Conservation (phyloP, 2,113 vertebrate species). For the Sturnira hondurensis region DNA sequence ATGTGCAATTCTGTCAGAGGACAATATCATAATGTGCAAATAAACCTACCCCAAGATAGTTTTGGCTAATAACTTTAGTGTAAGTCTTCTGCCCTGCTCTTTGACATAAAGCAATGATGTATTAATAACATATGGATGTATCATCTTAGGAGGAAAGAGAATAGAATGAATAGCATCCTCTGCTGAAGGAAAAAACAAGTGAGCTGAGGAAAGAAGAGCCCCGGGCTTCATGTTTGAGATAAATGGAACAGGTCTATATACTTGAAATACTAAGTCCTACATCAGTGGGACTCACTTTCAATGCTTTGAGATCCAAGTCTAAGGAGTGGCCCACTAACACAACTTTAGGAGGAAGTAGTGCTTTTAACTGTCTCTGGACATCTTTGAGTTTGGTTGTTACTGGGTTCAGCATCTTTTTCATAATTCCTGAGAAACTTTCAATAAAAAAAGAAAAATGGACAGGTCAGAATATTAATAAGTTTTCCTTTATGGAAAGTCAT, state of each 20-base stretch:
- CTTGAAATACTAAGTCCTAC: not conserved
- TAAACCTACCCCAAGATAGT: slow-evolving; percentile 86
- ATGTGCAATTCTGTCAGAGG: slow-evolving; percentile 1
- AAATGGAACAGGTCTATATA: not conserved
- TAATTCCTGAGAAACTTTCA: slow-evolving; percentile 92
- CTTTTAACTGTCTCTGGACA: slow-evolving; percentile 82
- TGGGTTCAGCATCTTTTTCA: slow-evolving; percentile 82
- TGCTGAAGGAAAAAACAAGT: not conserved
- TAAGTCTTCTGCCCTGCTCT: slow-evolving; percentile 85
- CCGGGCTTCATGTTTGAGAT: not conserved
- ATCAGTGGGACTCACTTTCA: slow-evolving; percentile 83
- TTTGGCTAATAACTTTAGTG: slow-evolving; percentile 89
- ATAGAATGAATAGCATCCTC: slow-evolving; percentile 20
- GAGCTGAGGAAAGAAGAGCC: not conserved
- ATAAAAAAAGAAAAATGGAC: slow-evolving; percentile 38
- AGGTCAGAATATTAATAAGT: not conserved
- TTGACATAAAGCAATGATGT: slow-evolving; percentile 89
- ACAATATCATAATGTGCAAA: slow-evolving; percentile 18
- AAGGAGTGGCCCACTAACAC: slow-evolving; percentile 93
- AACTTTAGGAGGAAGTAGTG: slow-evolving; percentile 86
- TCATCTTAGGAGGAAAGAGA: slow-evolving; percentile 82
- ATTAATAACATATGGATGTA: slow-evolving; percentile 91
- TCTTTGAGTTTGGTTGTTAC: slow-evolving; percentile 86
- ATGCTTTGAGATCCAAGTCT: slow-evolving; percentile 85
- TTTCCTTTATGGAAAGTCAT: slow-evolving; percentile 9